These are phyloP conservation scores for Tapirus indicus DNA, from an alignment of 2,797 vertebrate species.

Conservation along the genomic window DNA sequence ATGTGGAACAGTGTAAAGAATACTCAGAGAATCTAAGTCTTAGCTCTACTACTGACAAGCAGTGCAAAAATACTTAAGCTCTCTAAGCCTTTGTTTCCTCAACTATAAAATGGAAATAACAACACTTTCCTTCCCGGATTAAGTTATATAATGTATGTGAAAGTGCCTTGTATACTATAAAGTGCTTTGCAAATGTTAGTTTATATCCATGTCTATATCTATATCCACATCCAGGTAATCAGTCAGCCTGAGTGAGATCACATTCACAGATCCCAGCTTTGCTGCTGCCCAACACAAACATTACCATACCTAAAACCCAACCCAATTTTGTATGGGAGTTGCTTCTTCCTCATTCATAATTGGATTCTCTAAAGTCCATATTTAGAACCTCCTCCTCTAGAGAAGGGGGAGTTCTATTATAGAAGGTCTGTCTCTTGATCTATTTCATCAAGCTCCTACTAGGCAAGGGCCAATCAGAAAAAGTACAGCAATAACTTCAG, in stretches of 20 bases:
- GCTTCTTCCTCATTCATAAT: slow-evolving; percentile 29
- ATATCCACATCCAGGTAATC: neutral
- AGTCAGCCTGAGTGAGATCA: neutral
- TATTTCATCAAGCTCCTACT: neutral
- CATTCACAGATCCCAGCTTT: neutral
- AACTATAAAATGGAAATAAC: neutral
- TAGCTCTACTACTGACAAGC: neutral
- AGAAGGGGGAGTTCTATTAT: neutral
- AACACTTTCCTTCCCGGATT: slow-evolving; percentile 36
- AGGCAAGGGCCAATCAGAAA: slow-evolving; percentile 5
- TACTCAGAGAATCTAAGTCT: neutral
- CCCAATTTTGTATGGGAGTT: neutral
- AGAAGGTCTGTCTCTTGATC: neutral
- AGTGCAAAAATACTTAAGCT: neutral
- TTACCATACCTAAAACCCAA: neutral
- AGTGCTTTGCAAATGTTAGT: slow-evolving; percentile 14
- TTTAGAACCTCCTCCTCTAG: no score
- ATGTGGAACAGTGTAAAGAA: neutral
- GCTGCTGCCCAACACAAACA: neutral
- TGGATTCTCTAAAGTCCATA: slow-evolving; percentile 13
- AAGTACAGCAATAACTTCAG: neutral
- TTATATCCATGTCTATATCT: neutral
- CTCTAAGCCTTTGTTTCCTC: slow-evolving; percentile 27
- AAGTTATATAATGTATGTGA: neutral
- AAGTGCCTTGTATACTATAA: neutral